Evolutionary conservation across 30 jellyfish, hydroid and myxozoan species (phyloP).

Genomic region (Cassiopea andromeda): DNA sequence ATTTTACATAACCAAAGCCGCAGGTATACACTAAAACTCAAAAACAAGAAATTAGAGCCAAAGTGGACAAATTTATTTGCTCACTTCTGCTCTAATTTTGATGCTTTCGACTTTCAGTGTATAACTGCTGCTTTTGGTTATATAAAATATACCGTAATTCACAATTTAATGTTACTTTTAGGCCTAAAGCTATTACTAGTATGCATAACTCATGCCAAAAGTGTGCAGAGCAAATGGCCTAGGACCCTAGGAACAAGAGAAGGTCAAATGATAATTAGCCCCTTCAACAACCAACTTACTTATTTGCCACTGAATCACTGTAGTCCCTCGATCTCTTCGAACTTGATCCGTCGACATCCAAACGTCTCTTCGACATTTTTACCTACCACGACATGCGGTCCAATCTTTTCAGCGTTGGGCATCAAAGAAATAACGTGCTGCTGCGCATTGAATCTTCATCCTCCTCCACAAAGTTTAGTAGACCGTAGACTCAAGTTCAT

Average conservation of each 20-base stretch:
- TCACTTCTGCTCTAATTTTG: no score
- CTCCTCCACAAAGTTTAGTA: background rate
- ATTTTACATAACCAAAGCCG: no score
- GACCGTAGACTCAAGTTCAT: background rate
- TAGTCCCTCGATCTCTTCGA: conserved; percentile 47
- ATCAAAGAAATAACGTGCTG: conserved; percentile 10
- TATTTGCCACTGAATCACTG: conserved; percentile 10
- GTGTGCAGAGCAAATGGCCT: background rate
- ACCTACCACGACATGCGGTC: background rate
- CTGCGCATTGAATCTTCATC: background rate
- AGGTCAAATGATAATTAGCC: no score
- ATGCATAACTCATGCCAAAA: background rate
- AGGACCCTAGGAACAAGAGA: no score
- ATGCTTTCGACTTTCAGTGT: no score
- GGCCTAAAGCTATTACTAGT: background rate
- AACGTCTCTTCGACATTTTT: conserved; percentile 86
- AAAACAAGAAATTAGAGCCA: no score
- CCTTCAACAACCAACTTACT: background rate
- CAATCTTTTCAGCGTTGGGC: background rate
- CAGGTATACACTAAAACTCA: no score
- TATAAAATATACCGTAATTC: no score
- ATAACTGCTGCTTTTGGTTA: no score
- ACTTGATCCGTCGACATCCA: conserved; percentile 88
- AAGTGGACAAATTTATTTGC: no score
- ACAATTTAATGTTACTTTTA: background rate